These are phyloP conservation scores for Papilio demoleus DNA, from an alignment of 2,888 invertebrate species.

Conservation along the genomic window DNA sequence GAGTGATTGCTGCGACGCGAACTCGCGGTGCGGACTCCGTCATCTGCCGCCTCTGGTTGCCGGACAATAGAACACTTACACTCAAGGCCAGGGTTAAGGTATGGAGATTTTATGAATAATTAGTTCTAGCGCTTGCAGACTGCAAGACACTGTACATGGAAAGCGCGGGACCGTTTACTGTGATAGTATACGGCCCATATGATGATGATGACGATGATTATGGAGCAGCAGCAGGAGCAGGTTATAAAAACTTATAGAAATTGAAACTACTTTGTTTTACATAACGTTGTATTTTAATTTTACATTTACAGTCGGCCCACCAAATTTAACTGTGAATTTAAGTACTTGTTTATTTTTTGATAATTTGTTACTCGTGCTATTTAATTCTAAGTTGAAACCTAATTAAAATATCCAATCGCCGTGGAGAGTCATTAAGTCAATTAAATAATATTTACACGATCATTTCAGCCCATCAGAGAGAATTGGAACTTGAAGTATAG, in stretches of 20 bases:
- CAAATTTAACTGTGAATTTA: background rate
- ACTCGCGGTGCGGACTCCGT: conserved; percentile 93
- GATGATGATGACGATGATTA: no score
- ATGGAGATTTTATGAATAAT: conserved; percentile 1
- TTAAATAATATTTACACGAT: conserved; percentile 29
- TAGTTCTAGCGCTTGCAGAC: no score
- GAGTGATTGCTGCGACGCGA: conserved; percentile 94
- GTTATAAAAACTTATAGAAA: background rate
- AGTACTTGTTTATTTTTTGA: background rate
- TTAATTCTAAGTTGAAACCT: no score
- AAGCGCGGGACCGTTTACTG: no score
- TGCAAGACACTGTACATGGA: no score
- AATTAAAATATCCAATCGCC: background rate
- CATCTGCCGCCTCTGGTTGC: conserved; percentile 91
- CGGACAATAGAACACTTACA: conserved; percentile 84
- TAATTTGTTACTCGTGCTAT: no score
- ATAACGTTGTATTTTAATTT: conserved; percentile 7
- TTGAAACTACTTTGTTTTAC: background rate
- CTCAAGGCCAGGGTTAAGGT: conserved; percentile 90
- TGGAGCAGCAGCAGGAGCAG: background rate
- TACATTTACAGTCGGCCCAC: background rate
- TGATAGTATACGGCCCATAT: no score
- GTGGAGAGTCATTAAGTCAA: background rate
- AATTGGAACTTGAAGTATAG: conserved; percentile 97
- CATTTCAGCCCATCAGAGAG: conserved; percentile 90